Percentiles rank a stretch among this genome's conserved stretches.
Evolutionary conservation across 2,888 invertebrate species (phyloP).

Genomic region (Protonemura montana): DNA sequence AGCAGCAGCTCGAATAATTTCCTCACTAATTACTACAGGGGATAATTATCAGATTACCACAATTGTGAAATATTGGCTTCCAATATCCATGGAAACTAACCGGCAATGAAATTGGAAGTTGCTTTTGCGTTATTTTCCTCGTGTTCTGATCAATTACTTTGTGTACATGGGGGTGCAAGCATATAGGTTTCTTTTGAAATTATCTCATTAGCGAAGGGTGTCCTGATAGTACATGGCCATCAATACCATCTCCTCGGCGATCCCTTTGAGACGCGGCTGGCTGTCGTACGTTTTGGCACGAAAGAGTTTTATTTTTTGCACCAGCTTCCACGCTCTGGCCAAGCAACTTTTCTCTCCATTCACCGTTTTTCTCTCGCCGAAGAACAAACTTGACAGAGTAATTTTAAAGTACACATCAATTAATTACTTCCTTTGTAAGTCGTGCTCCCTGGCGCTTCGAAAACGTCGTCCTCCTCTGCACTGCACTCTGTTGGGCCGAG

Average conservation of each 20-base stretch:
- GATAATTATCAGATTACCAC: too few species aligned
- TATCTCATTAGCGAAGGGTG: not conserved
- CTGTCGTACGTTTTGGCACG: not conserved
- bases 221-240: not conserved
- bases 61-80: too few species aligned
- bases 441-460: not conserved
- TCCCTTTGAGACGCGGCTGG: not conserved
- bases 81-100: too few species aligned
- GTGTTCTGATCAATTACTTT: not conserved
- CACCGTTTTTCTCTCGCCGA: not conserved
- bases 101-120: too few species aligned
- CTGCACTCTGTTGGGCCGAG: not conserved
- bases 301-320: not conserved
- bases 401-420: conserved; percentile 27
- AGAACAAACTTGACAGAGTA: conserved; percentile 20
- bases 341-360: conserved; percentile 28
- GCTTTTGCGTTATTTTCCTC: too few species aligned
- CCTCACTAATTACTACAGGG: too few species aligned
- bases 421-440: conserved; percentile 7
- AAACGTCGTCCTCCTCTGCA: not conserved
- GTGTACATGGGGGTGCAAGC: not conserved
- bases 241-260: not conserved
- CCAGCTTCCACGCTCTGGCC: conserved; percentile 26
- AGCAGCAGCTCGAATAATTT: too few species aligned
- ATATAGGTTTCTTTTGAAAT: not conserved